phyloP scores from a whole-genome alignment of 2,888 invertebrate species.

The Spisula solida region DNA sequence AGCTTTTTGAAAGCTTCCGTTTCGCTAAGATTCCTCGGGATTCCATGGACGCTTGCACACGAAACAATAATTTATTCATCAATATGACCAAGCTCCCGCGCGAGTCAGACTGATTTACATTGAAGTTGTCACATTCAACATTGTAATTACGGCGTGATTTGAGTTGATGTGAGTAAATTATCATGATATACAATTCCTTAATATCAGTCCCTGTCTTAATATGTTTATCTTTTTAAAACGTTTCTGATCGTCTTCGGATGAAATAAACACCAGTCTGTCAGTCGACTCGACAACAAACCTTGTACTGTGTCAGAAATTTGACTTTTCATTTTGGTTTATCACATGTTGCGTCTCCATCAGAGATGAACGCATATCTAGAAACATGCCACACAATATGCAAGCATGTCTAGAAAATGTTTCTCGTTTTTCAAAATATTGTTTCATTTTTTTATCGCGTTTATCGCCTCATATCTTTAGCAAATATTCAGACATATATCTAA shows the following conservation, averaged over 20 bases:
- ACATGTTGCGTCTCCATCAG: constrained; percentile 25
- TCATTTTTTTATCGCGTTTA: too few relatives aligned
- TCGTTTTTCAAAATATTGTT: background rate
- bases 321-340: constrained; percentile 21
- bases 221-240: constrained; percentile 70
- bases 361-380: background rate
- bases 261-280: constrained; percentile 63
- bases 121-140: constrained; percentile 71
- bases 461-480: too few relatives aligned
- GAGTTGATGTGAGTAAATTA: constrained; percentile 65
- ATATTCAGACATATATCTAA: too few relatives aligned
- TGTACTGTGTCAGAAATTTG: constrained; percentile 17
- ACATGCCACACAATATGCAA: constrained; percentile 10
- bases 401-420: constrained; percentile 14
- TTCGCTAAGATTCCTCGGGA: constrained; percentile 50
- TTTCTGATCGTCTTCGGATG: constrained; percentile 63
- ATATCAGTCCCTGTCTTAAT: constrained; percentile 64
- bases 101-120: constrained; percentile 66
- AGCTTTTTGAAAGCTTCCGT: constrained; percentile 70
- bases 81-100: constrained; percentile 62
- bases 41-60: constrained; percentile 65
- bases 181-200: constrained; percentile 69
- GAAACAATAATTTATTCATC: constrained; percentile 74
- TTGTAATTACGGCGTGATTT: constrained; percentile 69
- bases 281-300: constrained; percentile 35